Evolutionary conservation across 2,113 vertebrate genomes (phyloP), one percentile per base, ranked within the genome.

Genomic region (Barbus barbus): DNA sequence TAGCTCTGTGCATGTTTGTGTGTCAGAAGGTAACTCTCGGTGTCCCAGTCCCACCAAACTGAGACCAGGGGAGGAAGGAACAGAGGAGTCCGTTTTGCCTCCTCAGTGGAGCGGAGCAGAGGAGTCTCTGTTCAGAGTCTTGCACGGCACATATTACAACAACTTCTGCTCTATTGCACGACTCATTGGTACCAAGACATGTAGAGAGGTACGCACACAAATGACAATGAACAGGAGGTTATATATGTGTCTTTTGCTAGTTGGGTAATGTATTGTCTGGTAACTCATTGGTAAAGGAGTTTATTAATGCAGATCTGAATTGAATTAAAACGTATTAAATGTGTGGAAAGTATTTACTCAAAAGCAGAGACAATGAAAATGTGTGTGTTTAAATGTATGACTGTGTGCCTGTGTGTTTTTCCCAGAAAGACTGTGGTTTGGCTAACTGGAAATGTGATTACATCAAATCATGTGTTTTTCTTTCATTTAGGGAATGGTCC

Each of bases 81-180:
- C 86, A 8, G 95, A 95, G 86, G 94, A 94, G 0, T 92, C 93
- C 0, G 94, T 96, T 82, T 90, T 94, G 0, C 89, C 86, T 82
- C 94, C 94, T 0, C 95, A 97, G 90, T 99, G 98, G 97, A 97
- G 95, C 0, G 97, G 96, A 14, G 97, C 97, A 0, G 98, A 99
- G 90, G 97, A 99, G 90, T 98, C 97, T 0, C 97, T 99, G 8
- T 99, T 99, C 89, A 95, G 98, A 0, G 98, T 99, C 84, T 96
- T 99, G 83, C 97, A 98, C 0, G 97, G 98, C 83, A 99, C 98
- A 12, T 99, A 98, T 90, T 99, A 96, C 94, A 99, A 99, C 95
- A 99, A 99, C 93, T 99, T 99, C 95, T 99, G 98, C 89, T 98
- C 97, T 3, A 99, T 99, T 2, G 96, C 98, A 73, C 94, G 96